Conservation (phyloP, 2,888 invertebrate genomes). For the Hemaris fuciformis region DNA sequence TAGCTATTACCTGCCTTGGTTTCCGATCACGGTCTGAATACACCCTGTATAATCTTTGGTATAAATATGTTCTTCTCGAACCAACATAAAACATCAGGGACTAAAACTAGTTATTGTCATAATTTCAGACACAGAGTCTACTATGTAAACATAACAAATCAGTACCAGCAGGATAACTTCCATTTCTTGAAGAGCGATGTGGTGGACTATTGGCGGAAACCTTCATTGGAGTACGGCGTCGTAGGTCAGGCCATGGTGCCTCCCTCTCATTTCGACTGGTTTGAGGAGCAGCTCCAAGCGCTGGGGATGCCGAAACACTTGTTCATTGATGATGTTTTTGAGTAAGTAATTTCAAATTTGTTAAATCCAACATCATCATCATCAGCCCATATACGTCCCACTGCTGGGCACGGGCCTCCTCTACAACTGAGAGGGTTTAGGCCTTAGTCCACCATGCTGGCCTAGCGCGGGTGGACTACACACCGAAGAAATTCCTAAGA, state of each 20-base stretch:
- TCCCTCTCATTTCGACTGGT: constrained; percentile 53
- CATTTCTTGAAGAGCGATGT: constrained; percentile 44
- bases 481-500: too few species aligned
- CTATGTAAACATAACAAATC: constrained; percentile 40
- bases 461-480: too few species aligned
- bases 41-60: too few species aligned
- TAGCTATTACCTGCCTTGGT: too few species aligned
- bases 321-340: constrained; percentile 52
- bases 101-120: too few species aligned
- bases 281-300: constrained; percentile 49
- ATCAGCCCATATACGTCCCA: too few species aligned
- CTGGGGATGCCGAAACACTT: constrained; percentile 44
- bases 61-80: too few species aligned
- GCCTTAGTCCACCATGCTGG: too few species aligned
- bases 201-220: constrained; percentile 57
- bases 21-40: too few species aligned
- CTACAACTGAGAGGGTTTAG: too few species aligned
- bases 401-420: too few species aligned
- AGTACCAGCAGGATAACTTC: constrained; percentile 46
- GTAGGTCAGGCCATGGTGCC: constrained; percentile 61
- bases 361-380: too few species aligned
- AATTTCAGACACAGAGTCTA: constrained; percentile 57
- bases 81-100: not conserved
- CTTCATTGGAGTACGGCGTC: constrained; percentile 45
- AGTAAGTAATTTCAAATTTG: constrained; percentile 45